Conservation (phyloP, 2,888 invertebrate species). For the Tenthredo notha region DNA sequence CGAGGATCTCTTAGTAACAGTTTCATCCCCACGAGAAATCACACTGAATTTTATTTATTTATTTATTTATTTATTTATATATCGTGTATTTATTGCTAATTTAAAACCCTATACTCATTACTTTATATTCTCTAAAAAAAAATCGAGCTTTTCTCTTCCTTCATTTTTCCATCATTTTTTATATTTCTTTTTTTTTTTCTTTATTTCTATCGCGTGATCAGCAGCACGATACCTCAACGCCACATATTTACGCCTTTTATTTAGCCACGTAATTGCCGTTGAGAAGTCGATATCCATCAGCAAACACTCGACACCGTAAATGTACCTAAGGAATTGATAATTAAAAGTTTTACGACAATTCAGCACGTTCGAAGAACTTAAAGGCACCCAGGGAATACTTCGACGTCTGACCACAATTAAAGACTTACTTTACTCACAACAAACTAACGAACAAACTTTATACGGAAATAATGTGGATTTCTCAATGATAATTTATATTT, state of each 20-base stretch:
- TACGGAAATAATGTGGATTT: too few species aligned
- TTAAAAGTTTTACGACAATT: constrained; percentile 32
- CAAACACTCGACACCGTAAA: constrained; percentile 1
- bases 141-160: background rate
- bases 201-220: background rate
- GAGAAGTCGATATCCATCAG: constrained; percentile 37
- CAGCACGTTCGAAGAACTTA: background rate
- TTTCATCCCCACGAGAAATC: background rate
- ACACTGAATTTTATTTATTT: background rate
- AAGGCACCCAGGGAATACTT: constrained; percentile 11
- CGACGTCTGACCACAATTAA: constrained; percentile 16
- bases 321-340: constrained; percentile 18
- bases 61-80: background rate
- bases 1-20: constrained; percentile 10
- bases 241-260: background rate
- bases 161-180: background rate
- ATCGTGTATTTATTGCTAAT: background rate
- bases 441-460: background rate
- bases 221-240: background rate
- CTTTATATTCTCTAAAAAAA: background rate
- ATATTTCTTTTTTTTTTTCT: background rate
- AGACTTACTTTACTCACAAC: background rate
- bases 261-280: constrained; percentile 18
- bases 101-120: background rate
- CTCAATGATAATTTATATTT: background rate